Percentiles rank a stretch among this genome's conserved stretches.
Conservation (phyloP, 2,113 vertebrate genomes). For the Gadus chalcogrammus region DNA sequence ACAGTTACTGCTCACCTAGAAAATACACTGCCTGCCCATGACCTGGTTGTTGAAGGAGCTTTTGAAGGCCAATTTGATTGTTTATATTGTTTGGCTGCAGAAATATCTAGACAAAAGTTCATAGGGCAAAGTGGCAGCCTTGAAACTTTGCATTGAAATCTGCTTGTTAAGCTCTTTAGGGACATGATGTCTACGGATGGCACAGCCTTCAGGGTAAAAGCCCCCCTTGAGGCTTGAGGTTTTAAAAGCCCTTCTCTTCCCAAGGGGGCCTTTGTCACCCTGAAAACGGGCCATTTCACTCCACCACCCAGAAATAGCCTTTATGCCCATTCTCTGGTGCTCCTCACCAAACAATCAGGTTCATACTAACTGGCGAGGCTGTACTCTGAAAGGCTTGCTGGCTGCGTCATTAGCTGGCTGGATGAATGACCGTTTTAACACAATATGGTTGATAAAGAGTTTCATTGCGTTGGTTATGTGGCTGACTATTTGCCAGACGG, state of each 20-base stretch:
- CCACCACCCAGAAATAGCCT: slow-evolving; percentile 21
- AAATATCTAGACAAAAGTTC: too few species aligned
- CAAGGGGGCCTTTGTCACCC: slow-evolving; percentile 3
- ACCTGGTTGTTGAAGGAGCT: too few species aligned
- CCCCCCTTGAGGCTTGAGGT: not conserved
- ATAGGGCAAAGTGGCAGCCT: not conserved
- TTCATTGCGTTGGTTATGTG: not conserved
- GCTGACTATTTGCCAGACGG: not conserved
- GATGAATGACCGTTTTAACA: not conserved
- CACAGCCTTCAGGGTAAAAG: not conserved
- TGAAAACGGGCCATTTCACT: slow-evolving; percentile 26
- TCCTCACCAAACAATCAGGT: not conserved
- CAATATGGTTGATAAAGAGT: not conserved
- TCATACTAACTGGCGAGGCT: too few species aligned
- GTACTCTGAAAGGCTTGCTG: not conserved
- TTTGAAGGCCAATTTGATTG: too few species aligned
- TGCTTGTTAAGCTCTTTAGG: slow-evolving; percentile 1
- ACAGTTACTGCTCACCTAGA: too few species aligned
- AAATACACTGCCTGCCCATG: too few species aligned
- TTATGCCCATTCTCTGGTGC: not conserved
- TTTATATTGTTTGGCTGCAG: too few species aligned
- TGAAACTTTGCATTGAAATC: not conserved
- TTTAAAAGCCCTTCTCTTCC: slow-evolving; percentile 10
- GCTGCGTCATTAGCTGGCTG: not conserved
- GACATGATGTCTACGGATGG: not conserved